These are phyloP conservation scores for Hipparchia sbordonii DNA, from an alignment of 2,888 invertebrate genomes.

Conservation along the genomic window DNA sequence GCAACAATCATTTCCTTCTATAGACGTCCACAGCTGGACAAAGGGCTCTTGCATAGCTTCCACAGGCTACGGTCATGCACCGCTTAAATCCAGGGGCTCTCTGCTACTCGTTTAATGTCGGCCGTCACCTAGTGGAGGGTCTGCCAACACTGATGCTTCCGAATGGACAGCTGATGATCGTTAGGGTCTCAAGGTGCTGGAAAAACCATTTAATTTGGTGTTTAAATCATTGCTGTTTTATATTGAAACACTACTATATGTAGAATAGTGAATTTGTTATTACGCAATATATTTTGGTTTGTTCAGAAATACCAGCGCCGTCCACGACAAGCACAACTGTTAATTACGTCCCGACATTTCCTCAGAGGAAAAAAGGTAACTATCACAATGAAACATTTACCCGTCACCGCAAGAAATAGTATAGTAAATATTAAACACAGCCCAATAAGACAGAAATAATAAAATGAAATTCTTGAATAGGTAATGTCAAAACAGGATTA, in stretches of 20 bases:
- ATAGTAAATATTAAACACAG: conserved; percentile 28
- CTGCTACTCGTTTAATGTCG: too few species aligned
- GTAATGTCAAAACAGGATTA: conserved; percentile 32
- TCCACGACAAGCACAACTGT: conserved; percentile 86
- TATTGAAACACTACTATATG: neutral
- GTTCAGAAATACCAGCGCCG: conserved; percentile 92
- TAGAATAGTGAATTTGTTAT: conserved; percentile 27
- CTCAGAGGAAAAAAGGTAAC: conserved; percentile 86
- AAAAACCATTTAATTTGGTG: too few species aligned
- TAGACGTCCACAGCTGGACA: too few species aligned
- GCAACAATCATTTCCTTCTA: too few species aligned
- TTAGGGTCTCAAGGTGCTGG: too few species aligned
- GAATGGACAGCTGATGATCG: too few species aligned
- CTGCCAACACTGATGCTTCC: too few species aligned
- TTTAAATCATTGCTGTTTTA: too few species aligned
- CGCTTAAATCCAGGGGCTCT: too few species aligned
- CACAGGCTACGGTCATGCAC: too few species aligned
- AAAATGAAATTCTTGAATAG: conserved; percentile 32
- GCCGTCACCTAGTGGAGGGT: too few species aligned
- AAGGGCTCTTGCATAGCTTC: too few species aligned
- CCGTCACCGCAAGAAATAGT: neutral
- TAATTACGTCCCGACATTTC: conserved; percentile 81
- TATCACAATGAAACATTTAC: conserved; percentile 25
- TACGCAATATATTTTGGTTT: conserved; percentile 39
- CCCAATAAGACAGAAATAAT: conserved; percentile 27